Base-by-base conservation (phyloP, 2,888 invertebrate species). In the Nomada ruficornis region DNA sequence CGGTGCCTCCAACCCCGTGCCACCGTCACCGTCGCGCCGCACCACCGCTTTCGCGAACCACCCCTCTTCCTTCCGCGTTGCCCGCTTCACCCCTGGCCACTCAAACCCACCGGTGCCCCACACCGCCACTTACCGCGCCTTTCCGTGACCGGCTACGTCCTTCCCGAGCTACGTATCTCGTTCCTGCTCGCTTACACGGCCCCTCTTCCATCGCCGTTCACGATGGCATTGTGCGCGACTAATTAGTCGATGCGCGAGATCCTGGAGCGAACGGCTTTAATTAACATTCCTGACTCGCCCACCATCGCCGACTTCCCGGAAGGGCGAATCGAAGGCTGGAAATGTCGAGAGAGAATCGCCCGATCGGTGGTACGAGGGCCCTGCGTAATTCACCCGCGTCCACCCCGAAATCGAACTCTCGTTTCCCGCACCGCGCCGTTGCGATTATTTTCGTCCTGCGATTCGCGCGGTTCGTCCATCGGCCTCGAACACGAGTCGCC, bases 221-320 rank as follows among this genome's bases (percentile, higher is more conserved):
- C 88, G 86, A 86, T 90, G 90, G 90, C 92, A 93, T 93, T 92
- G 92, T 92, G 89, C 91, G 90, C 91, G 92, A 93, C 93, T 93
- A 93, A 93, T 93, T 93, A 93, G 93, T 93, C 92, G 92, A 91
- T 92, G 92, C 92, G 91, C 91, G 92, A 91, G 91, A 93, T 93
- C 92, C 91, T 92, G 91, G 90, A 92, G 92, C 91, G 91, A 93
- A 93, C 92, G 92, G 92, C 91, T 93, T 93, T 93, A 93, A 93
- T 93, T 93, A 93, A 93, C 93, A 93, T 93, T 93, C 93, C 93
- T 91, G 89, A 88, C 89, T 91, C 91, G 89, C 91, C 89, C 90
- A 90, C 87, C 89, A 87, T 86, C 90, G 86, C 88, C 88, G 87
- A 90, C 88, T 90, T 89, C 89, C 89, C 89, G 85, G 87, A 89